Evolutionary conservation across 2,797 vertebrate species (phyloP), one percentile per base, ranked within the genome.

Genomic region (Acestrorhynchus altus): DNA sequence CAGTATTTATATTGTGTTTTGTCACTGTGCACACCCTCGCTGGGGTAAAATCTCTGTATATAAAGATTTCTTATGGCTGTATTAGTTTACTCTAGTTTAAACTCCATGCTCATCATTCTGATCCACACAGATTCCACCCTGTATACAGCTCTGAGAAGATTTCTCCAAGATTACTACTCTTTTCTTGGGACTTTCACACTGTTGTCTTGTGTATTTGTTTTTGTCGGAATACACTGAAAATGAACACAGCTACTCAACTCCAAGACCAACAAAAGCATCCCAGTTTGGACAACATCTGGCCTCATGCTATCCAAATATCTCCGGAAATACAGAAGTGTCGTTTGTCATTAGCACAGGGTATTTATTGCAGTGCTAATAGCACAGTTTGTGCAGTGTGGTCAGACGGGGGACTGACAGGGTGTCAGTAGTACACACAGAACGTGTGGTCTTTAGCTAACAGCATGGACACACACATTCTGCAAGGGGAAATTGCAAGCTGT

Each of bases 391-490:
- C 8, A 49, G 4, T 16, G 66, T 69, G 68, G 70, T 78, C 56
- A 57, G 56, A 57, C 60, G 18, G 22, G 31, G 15, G 24, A 42
- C 56, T 61, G 54, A 66, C 60, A 4, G 39, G 16, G 22, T 70
- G 69, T 71, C 80, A 42, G 70, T 51, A 59, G 68, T 61, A 68
- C 28, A n/a, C 64, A 52, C 28, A 9, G 39, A 26, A 11, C 56
- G 40, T 46, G 51, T 60, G 39, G 57, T 51, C 63, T 44, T 31
- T 57, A 74, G 60, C 52, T 72, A 76, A 51, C 67, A 72, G 24
- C 56, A 64, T 24, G 75, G 64, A 61, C 68, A 67, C 60, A 74
- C 65, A 67, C 60, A 74, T 57, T 74, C 64, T 65, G 40, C 49
- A 52, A 76, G 39, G 76, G 20, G 20, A 71, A 63, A 66, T 52